phyloP scores from a whole-genome alignment of 2,113 vertebrate genomes.

The Jacana jacana region DNA sequence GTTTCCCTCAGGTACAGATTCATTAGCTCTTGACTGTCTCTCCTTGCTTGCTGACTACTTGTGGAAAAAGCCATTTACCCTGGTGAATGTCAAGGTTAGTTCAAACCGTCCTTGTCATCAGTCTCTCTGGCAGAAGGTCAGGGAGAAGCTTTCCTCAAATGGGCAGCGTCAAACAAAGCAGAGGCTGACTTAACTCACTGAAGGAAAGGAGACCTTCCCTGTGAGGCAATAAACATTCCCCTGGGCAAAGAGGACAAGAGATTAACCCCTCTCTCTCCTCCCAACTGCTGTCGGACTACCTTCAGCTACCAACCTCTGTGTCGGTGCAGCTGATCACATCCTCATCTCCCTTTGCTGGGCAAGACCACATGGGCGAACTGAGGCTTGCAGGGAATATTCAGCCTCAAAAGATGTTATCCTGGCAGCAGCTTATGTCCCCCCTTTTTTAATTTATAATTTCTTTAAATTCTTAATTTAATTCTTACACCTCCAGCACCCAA shows the following conservation, averaged over 20 bases:
- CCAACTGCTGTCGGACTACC: neutral
- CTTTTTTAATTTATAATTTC: neutral
- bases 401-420: neutral
- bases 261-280: slow-evolving; percentile 70
- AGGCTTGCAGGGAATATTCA: neutral
- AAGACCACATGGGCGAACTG: neutral
- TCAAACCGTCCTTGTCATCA: slow-evolving; percentile 89
- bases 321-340: neutral
- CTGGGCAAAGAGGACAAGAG: slow-evolving; percentile 64
- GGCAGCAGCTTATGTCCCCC: neutral
- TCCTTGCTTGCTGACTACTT: slow-evolving; percentile 87
- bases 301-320: neutral
- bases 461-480: neutral
- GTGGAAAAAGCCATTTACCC: slow-evolving; percentile 93
- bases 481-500: neutral
- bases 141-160: slow-evolving; percentile 88
- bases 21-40: slow-evolving; percentile 84
- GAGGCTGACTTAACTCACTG: slow-evolving; percentile 81
- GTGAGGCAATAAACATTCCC: slow-evolving; percentile 79
- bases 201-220: slow-evolving; percentile 75
- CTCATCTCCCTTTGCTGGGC: neutral
- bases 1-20: slow-evolving; percentile 81
- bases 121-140: slow-evolving; percentile 92
- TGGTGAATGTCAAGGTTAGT: slow-evolving; percentile 96
- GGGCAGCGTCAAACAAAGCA: slow-evolving; percentile 85